A percentile compares a stretch with the other conserved stretches of the same genome.
phyloP scores from a whole-genome alignment of 2,113 vertebrate species.

The Rattus rattus region DNA sequence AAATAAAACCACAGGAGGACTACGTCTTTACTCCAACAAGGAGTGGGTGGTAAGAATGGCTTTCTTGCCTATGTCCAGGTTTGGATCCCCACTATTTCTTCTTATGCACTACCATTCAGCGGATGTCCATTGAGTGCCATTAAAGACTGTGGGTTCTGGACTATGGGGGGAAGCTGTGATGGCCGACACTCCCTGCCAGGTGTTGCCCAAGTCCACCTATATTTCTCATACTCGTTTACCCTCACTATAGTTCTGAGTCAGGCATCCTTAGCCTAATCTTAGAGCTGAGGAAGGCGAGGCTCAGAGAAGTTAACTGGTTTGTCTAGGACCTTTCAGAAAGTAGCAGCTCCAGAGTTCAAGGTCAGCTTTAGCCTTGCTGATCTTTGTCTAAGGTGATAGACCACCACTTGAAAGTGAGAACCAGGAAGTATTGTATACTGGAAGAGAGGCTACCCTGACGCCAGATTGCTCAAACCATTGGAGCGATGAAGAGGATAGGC shows the following conservation, averaged over 20 bases:
- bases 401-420: neutral
- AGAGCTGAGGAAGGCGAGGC: neutral
- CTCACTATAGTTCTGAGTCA: fast-evolving
- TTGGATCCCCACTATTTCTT: neutral
- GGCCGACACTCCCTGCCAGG: neutral
- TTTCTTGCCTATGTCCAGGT: neutral
- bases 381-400: fast-evolving
- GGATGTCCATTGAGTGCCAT: neutral
- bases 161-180: fast-evolving
- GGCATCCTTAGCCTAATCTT: neutral
- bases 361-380: neutral
- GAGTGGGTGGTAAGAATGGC: neutral
- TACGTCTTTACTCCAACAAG: neutral
- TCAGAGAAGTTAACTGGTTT: neutral
- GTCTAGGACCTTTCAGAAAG: neutral
- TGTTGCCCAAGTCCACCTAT: neutral
- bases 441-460: neutral
- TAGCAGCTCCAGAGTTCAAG: neutral
- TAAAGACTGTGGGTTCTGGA: neutral
- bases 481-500: too few relatives aligned
- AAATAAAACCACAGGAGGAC: neutral
- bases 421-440: neutral
- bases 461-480: neutral
- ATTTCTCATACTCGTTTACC: neutral
- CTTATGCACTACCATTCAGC: too few relatives aligned